phyloP scores from a whole-genome alignment of 2,113 vertebrate genomes.

The Corythoichthys intestinalis region DNA sequence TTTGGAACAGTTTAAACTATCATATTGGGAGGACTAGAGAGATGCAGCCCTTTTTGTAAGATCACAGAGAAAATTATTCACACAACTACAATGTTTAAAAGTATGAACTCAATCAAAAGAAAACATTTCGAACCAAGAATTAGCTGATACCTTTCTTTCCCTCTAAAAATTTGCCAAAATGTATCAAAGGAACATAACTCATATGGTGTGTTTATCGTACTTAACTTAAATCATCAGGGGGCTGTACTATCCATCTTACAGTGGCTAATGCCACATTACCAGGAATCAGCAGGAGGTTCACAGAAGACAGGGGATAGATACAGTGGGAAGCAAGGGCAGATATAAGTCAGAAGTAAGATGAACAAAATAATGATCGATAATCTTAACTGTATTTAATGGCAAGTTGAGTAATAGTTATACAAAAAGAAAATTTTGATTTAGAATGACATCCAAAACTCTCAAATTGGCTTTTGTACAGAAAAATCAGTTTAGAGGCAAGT shows the following conservation, averaged over 20 bases:
- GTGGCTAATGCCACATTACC: not conserved
- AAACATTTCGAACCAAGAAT: too few species aligned
- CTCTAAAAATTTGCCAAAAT: too few species aligned
- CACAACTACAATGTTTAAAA: too few species aligned
- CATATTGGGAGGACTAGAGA: too few species aligned
- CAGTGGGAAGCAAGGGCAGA: constrained; percentile 9
- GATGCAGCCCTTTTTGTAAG: too few species aligned
- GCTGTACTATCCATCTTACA: not conserved
- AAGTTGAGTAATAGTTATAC: constrained; percentile 16
- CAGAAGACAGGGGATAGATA: constrained; percentile 30
- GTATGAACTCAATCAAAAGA: too few species aligned
- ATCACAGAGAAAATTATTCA: too few species aligned
- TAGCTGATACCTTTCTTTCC: not conserved
- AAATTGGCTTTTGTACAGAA: constrained; percentile 6
- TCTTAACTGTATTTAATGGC: constrained; percentile 11
- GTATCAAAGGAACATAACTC: not conserved
- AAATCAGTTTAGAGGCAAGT: constrained; percentile 1
- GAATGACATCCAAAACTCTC: constrained; percentile 9
- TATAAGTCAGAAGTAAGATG: constrained; percentile 17
- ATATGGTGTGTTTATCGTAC: not conserved
- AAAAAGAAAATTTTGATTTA: constrained; percentile 17
- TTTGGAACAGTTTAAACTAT: too few species aligned
- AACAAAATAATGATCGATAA: constrained; percentile 27
- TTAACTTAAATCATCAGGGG: not conserved
- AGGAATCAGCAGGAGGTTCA: constrained; percentile 19